Evolutionary conservation across 2,888 invertebrate genomes (phyloP).

Genomic region (Lucinisca nassula): DNA sequence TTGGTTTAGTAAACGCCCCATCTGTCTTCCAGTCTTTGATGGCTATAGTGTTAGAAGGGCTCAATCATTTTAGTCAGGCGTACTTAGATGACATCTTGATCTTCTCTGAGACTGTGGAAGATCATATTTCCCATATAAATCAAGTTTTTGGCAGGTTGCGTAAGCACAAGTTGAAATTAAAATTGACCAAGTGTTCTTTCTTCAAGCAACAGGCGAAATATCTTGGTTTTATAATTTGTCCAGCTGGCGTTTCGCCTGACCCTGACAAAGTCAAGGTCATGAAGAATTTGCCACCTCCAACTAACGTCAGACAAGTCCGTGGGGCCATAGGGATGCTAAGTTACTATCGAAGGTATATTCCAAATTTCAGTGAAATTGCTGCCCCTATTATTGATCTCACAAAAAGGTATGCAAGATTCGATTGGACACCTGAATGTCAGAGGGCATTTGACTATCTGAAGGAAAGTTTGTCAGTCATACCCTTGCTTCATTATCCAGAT

Average conservation of each 20-base stretch:
- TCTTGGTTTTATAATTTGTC: slow-evolving; percentile 37
- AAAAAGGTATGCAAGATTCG: slow-evolving; percentile 20
- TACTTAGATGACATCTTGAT: slow-evolving; percentile 70
- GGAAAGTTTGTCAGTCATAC: neutral
- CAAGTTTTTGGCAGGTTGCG: slow-evolving; percentile 51
- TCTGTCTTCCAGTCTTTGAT: slow-evolving; percentile 41
- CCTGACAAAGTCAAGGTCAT: slow-evolving; percentile 40
- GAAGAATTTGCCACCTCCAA: slow-evolving; percentile 39
- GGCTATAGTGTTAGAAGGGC: slow-evolving; percentile 42
- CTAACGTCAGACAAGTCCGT: slow-evolving; percentile 15
- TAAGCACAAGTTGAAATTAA: slow-evolving; percentile 34
- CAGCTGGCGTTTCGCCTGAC: slow-evolving; percentile 43
- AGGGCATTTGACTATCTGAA: slow-evolving; percentile 25
- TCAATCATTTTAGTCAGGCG: slow-evolving; percentile 31
- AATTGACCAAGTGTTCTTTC: slow-evolving; percentile 50
- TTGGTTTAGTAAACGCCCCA: slow-evolving; percentile 51
- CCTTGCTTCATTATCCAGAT: slow-evolving; percentile 15
- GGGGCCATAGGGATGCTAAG: slow-evolving; percentile 20
- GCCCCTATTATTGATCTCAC: slow-evolving; percentile 37
- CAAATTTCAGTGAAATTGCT: slow-evolving; percentile 47
- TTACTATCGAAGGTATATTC: slow-evolving; percentile 45
- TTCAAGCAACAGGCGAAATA: slow-evolving; percentile 42
- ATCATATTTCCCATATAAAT: slow-evolving; percentile 50
- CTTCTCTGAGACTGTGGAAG: slow-evolving; percentile 45
- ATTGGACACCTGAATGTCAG: slow-evolving; percentile 23